phyloP scores from a whole-genome alignment of 2,797 vertebrate species.

The Oreonectes daqikongensis region DNA sequence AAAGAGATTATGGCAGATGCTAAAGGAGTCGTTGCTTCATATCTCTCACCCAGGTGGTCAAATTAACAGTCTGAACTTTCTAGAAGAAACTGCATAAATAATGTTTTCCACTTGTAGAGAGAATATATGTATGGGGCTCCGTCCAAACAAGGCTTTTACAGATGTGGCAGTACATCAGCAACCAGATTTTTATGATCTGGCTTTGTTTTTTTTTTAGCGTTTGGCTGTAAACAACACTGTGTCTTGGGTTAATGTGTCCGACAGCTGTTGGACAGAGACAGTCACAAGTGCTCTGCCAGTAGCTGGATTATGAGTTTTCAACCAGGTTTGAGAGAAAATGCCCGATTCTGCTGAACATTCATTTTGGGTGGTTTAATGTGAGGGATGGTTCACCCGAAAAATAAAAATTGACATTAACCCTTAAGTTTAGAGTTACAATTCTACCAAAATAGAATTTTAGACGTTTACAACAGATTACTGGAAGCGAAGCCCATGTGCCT shows the following conservation, averaged over 20 bases:
- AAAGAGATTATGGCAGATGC: slow-evolving; percentile 3
- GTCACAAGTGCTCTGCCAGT: neutral
- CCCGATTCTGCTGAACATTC: too few species aligned
- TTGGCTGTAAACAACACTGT: neutral
- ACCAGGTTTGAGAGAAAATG: too few species aligned
- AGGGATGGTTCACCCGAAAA: too few species aligned
- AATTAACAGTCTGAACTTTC: slow-evolving; percentile 1
- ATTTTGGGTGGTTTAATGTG: too few species aligned
- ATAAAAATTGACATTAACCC: too few species aligned
- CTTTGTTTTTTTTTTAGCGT: neutral
- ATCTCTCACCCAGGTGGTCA: neutral
- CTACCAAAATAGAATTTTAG: too few species aligned
- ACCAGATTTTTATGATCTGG: slow-evolving; percentile 10
- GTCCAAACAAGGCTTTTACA: slow-evolving; percentile 2
- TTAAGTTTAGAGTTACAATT: too few species aligned
- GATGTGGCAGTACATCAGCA: slow-evolving; percentile 17
- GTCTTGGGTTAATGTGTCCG: neutral
- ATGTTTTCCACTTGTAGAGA: neutral
- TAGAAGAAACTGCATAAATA: slow-evolving; percentile 16
- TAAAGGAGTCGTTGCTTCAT: neutral
- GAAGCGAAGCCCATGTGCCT: neutral
- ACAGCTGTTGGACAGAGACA: neutral
- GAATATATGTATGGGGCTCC: neutral
- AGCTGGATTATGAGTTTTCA: neutral
- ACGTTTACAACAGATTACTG: too few species aligned